Conservation (phyloP, 2,888 invertebrate species). For the Bedellia somnulentella region DNA sequence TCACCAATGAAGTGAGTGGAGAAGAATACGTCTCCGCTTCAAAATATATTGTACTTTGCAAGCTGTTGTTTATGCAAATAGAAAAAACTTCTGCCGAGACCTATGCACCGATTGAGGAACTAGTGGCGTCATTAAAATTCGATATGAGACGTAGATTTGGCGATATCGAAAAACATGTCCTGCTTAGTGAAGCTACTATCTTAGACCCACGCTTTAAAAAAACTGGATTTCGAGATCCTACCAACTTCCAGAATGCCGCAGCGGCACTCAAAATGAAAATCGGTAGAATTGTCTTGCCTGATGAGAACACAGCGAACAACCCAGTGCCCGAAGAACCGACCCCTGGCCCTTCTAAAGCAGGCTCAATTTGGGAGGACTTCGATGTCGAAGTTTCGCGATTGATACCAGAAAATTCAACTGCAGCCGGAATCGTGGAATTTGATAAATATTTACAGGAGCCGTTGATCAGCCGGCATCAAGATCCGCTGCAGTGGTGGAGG, state of each 20-base stretch:
- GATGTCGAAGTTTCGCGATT: conserved; percentile 1
- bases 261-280: not conserved
- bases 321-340: not conserved
- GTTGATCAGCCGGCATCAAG: not conserved
- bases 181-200: conserved; percentile 3
- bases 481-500: conserved; percentile 6
- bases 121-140: not conserved
- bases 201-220: conserved; percentile 6
- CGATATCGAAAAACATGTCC: not conserved
- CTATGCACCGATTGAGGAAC: not conserved
- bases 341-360: not conserved
- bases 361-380: conserved; percentile 4
- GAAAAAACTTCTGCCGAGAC: not conserved
- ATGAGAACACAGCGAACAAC: not conserved
- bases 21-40: conserved; percentile 1
- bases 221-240: not conserved
- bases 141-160: not conserved
- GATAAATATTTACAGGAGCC: conserved; percentile 3
- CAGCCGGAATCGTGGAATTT: conserved; percentile 3
- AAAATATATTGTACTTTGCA: not conserved
- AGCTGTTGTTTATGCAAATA: not conserved
- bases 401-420: not conserved
- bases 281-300: not conserved
- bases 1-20: not conserved
- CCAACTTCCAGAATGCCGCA: not conserved